phyloP scores from a whole-genome alignment of 2,113 vertebrate species.

The human (Homo sapiens) region GRCh38 chr3:176411001-176411500 shows the following conservation, averaged over 20 bases:
- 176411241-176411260: background rate
- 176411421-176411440: slow-evolving; percentile 19
- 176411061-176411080: background rate
- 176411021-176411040: background rate
- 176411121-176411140: background rate
- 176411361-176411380: background rate
- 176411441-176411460: background rate
- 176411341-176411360: background rate
- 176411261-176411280: background rate
- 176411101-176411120: background rate
- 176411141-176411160: background rate
- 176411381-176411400: background rate
- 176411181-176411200: background rate
- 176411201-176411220: background rate
- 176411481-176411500: slow-evolving; percentile 17
- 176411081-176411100: background rate
- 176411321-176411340: background rate
- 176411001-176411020: background rate
- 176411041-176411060: background rate
- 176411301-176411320: background rate
- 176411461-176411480: background rate
- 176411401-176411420: background rate
- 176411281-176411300: background rate
- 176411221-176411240: background rate
- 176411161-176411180: background rate